phyloP scores from a whole-genome alignment of 2,113 vertebrate genomes.

The Theristicus caerulescens region DNA sequence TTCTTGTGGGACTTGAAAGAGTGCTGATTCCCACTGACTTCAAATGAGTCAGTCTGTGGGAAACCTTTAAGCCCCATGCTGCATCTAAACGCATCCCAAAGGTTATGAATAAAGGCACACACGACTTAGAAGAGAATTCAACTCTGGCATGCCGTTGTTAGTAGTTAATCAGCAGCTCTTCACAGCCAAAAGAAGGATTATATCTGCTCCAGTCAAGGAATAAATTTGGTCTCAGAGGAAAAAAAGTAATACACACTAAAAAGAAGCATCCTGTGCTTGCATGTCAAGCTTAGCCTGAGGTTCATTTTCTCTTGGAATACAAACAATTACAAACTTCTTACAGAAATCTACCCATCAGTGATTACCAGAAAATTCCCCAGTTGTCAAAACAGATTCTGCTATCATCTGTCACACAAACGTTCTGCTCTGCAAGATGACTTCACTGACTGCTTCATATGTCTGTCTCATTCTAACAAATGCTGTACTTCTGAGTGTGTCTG shows the following conservation, averaged over 20 bases:
- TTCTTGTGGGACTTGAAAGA: slow-evolving; percentile 6
- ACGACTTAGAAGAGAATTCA: neutral
- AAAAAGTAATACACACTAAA: neutral
- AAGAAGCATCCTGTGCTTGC: neutral
- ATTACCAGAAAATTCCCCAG: neutral
- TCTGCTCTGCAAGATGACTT: neutral
- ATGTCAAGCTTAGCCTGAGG: neutral
- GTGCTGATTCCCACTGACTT: neutral
- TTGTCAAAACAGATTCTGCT: neutral
- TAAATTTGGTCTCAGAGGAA: neutral
- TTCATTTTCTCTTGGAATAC: neutral
- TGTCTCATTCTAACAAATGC: neutral
- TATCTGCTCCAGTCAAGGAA: neutral
- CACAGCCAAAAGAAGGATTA: neutral
- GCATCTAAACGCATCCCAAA: neutral
- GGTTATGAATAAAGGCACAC: neutral
- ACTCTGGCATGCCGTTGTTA: rapidly evolving
- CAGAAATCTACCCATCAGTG: neutral
- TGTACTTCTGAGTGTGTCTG: neutral
- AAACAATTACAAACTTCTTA: neutral
- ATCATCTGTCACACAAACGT: neutral
- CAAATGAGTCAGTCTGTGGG: slow-evolving; percentile 5
- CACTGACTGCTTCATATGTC: neutral
- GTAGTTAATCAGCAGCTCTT: neutral
- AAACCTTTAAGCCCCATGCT: neutral